Evolutionary conservation across 2,797 vertebrate genomes (phyloP), one percentile per base, ranked within the genome.

Genomic region (Heterohyrax brucei): DNA sequence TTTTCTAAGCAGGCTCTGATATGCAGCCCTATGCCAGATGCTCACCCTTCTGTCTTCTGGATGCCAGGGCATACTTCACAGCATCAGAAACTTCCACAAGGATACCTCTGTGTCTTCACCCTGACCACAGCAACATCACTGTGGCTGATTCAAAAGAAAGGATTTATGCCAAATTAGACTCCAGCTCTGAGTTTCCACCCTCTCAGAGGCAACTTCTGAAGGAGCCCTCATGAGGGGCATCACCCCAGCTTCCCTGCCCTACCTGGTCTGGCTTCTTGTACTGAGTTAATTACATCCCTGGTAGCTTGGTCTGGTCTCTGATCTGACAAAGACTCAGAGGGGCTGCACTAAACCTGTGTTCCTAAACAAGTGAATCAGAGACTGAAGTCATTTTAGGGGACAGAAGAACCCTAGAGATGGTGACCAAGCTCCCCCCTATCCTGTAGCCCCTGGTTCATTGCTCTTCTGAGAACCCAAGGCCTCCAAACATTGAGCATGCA

Each of bases 111-210:
- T 0, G 0, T 56, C 95, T 81, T 66, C 93, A 79, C 86, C 46
- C 78, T 92, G 94, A 91, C 94, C 96, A 81, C 6, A 8, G 76
- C 1, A 3, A 81, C 75, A 90, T 81, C 72, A 86, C 83, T 62
- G 33, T 79, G 76, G 56, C 81, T 1, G 2, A 84, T 89, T 98
- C 87, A 75, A 91, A 97, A 95, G 96, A 91, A 97, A 97, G 64
- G 62, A n/a, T 70, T 93, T 70, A 78, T 79, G 87, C 95, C 96
- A 94, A 95, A 93, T 90, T n/a, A 92, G 39, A 96, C 76, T 62
- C 95, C 89, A 14, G 64, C 1, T 26, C 82, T 75, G 89, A 82
- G 30, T 66, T 64, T 80, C 90, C 80, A 39, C 66, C 70, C 83
- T 75, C 30, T 53, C 0, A 44, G 84, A 28, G 10, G 53, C 39